A percentile compares a stretch with the other conserved stretches of the same genome.
Evolutionary conservation across 2,888 invertebrate species (phyloP).

Genomic region (Brachylomia viminalis): DNA sequence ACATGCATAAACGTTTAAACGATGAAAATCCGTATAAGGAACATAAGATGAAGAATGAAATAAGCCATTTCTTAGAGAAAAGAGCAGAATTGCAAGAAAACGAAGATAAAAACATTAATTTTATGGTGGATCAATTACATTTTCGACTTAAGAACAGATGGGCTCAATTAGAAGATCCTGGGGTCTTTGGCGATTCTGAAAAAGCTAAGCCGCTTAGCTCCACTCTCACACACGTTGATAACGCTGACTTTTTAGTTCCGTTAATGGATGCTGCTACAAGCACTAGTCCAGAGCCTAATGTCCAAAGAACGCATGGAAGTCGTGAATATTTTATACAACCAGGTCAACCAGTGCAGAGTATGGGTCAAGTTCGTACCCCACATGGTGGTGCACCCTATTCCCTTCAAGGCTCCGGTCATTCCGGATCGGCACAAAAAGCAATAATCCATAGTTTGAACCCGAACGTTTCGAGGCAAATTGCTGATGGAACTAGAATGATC

Average conservation of each 20-base stretch:
- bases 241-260: constrained; percentile 44
- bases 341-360: constrained; percentile 12
- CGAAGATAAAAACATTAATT: constrained; percentile 70
- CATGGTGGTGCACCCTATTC: constrained; percentile 12
- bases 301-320: background rate
- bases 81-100: constrained; percentile 61
- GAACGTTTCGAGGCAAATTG: constrained; percentile 12
- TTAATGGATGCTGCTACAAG: constrained; percentile 38
- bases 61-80: constrained; percentile 72
- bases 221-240: constrained; percentile 59
- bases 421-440: background rate
- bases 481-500: constrained; percentile 1
- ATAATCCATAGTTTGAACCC: constrained; percentile 1
- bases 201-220: constrained; percentile 64
- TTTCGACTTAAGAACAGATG: constrained; percentile 69
- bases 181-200: constrained; percentile 66
- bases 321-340: constrained; percentile 33
- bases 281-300: background rate
- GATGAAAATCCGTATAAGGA: constrained; percentile 63
- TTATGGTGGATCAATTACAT: constrained; percentile 73
- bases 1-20: constrained; percentile 66
- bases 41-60: constrained; percentile 68
- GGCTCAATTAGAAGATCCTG: constrained; percentile 34
- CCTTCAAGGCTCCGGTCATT: background rate
- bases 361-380: background rate